phyloP scores from a whole-genome alignment of 2,888 invertebrate species.

The Apamea epomidion region DNA sequence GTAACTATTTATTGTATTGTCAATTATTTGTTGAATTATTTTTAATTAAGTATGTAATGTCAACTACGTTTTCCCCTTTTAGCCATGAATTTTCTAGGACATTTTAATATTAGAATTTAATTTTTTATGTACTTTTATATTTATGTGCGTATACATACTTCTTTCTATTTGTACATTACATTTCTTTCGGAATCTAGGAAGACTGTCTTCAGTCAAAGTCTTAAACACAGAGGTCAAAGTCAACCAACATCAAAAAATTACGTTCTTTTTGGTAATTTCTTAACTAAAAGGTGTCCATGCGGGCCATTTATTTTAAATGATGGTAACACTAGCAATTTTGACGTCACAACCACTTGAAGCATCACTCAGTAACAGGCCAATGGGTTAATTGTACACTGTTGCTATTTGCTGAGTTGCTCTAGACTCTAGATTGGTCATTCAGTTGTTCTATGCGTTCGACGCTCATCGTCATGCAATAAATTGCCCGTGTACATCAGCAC shows the following conservation, averaged over 20 bases:
- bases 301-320: neutral
- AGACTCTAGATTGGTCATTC: slow-evolving; percentile 3
- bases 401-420: neutral
- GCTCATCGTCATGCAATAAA: neutral
- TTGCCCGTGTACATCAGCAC: neutral
- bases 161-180: slow-evolving; percentile 2
- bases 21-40: slow-evolving; percentile 65
- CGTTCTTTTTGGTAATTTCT: neutral
- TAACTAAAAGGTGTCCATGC: neutral
- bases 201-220: slow-evolving; percentile 29
- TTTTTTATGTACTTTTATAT: slow-evolving; percentile 32
- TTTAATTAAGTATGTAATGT: slow-evolving; percentile 48
- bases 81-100: slow-evolving; percentile 47
- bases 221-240: neutral
- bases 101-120: slow-evolving; percentile 31
- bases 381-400: neutral
- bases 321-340: slow-evolving; percentile 8
- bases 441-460: neutral
- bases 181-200: slow-evolving; percentile 15
- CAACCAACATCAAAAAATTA: neutral
- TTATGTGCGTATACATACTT: slow-evolving; percentile 16
- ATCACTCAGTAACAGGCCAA: neutral
- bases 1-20: slow-evolving; percentile 64
- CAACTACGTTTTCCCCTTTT: slow-evolving; percentile 38
- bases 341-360: neutral